Evolutionary conservation across 2,888 invertebrate species (phyloP), one percentile per base, ranked within the genome.

Genomic region (Eristalis arbustorum): DNA sequence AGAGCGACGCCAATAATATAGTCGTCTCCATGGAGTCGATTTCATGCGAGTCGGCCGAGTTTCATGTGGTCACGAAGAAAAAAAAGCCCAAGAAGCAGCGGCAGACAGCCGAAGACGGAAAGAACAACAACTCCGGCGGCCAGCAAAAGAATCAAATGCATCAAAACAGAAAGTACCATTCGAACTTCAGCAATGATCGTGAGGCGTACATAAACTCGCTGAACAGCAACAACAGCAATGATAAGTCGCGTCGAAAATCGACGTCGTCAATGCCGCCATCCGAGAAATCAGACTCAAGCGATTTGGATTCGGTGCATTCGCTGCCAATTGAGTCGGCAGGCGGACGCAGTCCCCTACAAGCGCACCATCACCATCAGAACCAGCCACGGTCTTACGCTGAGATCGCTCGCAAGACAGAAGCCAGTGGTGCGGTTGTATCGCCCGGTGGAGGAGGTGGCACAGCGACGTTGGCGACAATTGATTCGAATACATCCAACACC

Each of bases 261-360:
- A 96, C 96, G 25, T 95, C 95, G 85, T 96, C 96, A 71, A 95
- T 96, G 93, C 97, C 97, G 74, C 96, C 96, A 85, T 96, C 96
- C 90, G 97, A 97, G 90, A 96, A 97, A 93, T 96, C 96, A 91
- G 97, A 96, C 92, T 97, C 97, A 89, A 96, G 96, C 91, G 95
- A 95, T 92, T 94, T 96, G 90, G 97, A 97, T 91, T 97, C 97
- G 18, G 96, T 97, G 89, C 97, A 97, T 93, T 97, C 97, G 89
- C 94, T 97, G 90, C 97, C 97, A 31, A 95, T 96, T 64, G 94
- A 94, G 88, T 92, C 92, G 37, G 91, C 91, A 14, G 67, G 82
- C 59, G 77, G 83, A n/a, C 59, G 88, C 68, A 82, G 88, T 88
- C 89, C 77, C 14, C 74, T 64, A 2, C 84, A 85, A 59, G 72